Evolutionary conservation across 2,797 vertebrate genomes (phyloP).

Genomic region (Tympanoctomys barrerae): DNA sequence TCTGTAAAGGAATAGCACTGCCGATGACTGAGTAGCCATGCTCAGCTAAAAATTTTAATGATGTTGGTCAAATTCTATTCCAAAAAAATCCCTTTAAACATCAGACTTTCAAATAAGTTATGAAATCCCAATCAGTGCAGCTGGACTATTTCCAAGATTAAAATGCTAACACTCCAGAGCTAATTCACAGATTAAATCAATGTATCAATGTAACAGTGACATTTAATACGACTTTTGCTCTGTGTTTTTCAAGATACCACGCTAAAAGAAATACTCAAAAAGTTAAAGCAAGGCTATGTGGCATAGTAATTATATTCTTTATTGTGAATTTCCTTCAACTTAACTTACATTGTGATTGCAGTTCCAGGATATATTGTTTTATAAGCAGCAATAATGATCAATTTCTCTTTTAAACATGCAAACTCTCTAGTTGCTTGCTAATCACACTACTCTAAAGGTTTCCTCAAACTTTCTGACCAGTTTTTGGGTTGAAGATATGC

Average conservation of each 20-base stretch:
- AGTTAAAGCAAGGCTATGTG: conserved; percentile 43
- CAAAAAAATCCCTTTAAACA: conserved; percentile 47
- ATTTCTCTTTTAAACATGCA: conserved; percentile 21
- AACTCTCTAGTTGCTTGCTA: not conserved
- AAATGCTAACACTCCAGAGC: conserved; percentile 49
- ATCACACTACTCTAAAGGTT: not conserved
- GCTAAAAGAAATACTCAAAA: conserved; percentile 50
- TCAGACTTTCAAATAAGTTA: conserved; percentile 64
- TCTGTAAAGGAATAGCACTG: not conserved
- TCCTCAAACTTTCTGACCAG: not conserved
- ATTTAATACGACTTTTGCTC: conserved; percentile 59
- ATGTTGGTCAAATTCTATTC: conserved; percentile 10
- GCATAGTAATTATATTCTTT: conserved; percentile 51
- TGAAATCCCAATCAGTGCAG: conserved; percentile 30
- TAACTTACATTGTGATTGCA: conserved; percentile 25
- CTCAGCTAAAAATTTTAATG: not conserved
- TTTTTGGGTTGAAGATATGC: not conserved
- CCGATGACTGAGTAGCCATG: not conserved
- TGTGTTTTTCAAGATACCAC: not conserved
- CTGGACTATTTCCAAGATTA: conserved; percentile 65
- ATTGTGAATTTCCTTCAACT: conserved; percentile 56
- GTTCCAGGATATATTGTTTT: conserved; percentile 40
- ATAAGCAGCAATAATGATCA: conserved; percentile 38
- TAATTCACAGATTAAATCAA: conserved; percentile 73
- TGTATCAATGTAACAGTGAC: conserved; percentile 58